A percentile compares a stretch with the other conserved stretches of the same genome.
phyloP scores from a whole-genome alignment of 2,888 invertebrate species.

The Phlogophora meticulosa region DNA sequence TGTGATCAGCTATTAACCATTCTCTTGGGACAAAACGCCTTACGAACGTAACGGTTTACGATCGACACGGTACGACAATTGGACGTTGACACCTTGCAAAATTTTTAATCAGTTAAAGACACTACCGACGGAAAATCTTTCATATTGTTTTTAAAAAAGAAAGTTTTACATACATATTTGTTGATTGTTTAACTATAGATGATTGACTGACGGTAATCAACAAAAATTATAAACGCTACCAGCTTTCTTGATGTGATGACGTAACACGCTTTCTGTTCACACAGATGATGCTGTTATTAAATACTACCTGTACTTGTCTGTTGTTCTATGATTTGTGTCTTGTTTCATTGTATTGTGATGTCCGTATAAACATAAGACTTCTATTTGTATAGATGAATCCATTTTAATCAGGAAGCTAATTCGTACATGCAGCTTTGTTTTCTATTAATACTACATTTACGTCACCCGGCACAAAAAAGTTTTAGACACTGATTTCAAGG shows the following conservation, averaged over 20 bases:
- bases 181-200: constrained; percentile 82
- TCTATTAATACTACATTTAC: constrained; percentile 34
- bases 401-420: constrained; percentile 35
- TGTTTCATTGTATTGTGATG: constrained; percentile 13
- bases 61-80: constrained; percentile 59
- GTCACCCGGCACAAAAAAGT: constrained; percentile 20
- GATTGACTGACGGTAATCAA: constrained; percentile 77
- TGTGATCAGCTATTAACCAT: constrained; percentile 40
- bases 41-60: constrained; percentile 50
- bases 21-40: constrained; percentile 40
- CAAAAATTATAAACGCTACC: constrained; percentile 75
- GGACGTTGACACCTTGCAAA: constrained; percentile 65
- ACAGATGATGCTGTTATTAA: constrained; percentile 48
- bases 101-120: constrained; percentile 65
- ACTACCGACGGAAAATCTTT: constrained; percentile 59
- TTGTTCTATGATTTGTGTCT: constrained; percentile 21
- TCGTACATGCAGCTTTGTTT: constrained; percentile 17
- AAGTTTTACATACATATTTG: constrained; percentile 69
- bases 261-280: constrained; percentile 73
- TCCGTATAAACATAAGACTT: constrained; percentile 5
- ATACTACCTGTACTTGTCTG: constrained; percentile 45
- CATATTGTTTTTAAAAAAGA: constrained; percentile 74
- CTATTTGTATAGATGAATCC: constrained; percentile 23
- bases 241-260: constrained; percentile 71
- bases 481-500: constrained; percentile 10